Base-by-base conservation (phyloP, 35 echinoderm and acorn worm genomes). In the Heliocidaris erythrogramma region DNA sequence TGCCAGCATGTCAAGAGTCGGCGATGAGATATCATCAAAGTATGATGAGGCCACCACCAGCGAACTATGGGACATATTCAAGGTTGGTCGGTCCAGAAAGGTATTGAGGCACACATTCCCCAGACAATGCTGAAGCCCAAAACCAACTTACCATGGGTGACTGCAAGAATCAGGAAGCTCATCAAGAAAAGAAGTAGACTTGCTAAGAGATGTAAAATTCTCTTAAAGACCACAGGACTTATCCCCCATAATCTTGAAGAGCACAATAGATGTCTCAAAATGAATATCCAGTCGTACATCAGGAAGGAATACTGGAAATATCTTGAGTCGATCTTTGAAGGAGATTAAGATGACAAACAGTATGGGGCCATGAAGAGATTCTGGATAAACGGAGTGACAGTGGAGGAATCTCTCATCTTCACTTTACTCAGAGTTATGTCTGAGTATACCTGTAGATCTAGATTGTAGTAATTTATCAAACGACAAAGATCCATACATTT, bases 321-420 rank as follows among this genome's bases (percentile, higher is more conserved):
- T 49, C 30, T 94, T 59, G 93, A 56, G 59, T 48, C 47, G 31
- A 56, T 93, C 49, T 52, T 94, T 65, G 30, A 48, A 53, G 8
- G 7, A 94, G 13, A 56, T 17, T 11, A 52, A 1, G 10, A 56
- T 17, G 78, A 86, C 24, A 86, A 31, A 4, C 4, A 94, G 59
- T 85, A 94, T 78, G 78, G 69, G n/a, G 92, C 48, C 59, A 93
- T 93, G 92, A 93, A 61, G 59, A 93, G 92, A n/a, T 93, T 94
- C 2, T 94, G 93, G 49, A 94, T 31, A 94, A 94, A 9, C 0
- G 49, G 49, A 53, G 13, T 13, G 93, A 71, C 59, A 59, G 31
- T 32, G 30, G 9, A 53, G 93, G 53, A 59, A 59, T 94, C 9
- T 56, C 93, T 12, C 18, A 29, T 30, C 48, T 94, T 12, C 84